Percentiles rank a stretch among this genome's conserved stretches.
Evolutionary conservation across 2,113 vertebrate genomes (phyloP).

Genomic region (Lucifuga dentata): DNA sequence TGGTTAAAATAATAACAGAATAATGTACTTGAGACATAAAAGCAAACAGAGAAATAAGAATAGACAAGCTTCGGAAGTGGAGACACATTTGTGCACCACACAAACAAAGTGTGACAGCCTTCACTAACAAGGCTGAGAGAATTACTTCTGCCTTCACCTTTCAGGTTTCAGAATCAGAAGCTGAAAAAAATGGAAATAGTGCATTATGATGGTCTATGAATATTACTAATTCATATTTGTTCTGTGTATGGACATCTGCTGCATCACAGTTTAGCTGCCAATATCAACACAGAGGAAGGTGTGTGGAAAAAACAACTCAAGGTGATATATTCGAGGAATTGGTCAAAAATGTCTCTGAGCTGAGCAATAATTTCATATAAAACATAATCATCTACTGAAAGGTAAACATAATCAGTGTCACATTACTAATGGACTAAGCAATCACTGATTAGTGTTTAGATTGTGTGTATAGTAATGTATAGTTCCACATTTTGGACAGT

Average conservation of each 20-base stretch:
- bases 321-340: not conserved
- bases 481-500: constrained; percentile 18
- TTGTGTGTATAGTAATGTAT: constrained; percentile 7
- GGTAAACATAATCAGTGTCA: constrained; percentile 34
- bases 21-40: constrained; percentile 84
- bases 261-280: no score
- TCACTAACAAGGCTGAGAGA: constrained; percentile 72
- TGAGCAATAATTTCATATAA: constrained; percentile 36
- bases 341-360: constrained; percentile 2
- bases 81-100: constrained; percentile 68
- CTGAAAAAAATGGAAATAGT: constrained; percentile 42
- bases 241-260: not conserved
- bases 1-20: constrained; percentile 85
- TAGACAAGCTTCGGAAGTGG: constrained; percentile 52
- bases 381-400: constrained; percentile 53
- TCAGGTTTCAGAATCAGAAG: constrained; percentile 66
- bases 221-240: not conserved
- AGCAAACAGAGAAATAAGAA: constrained; percentile 81
- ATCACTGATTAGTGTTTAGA: constrained; percentile 45
- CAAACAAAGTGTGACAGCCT: constrained; percentile 77
- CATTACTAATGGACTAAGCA: constrained; percentile 25
- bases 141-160: constrained; percentile 71
- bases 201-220: constrained; percentile 19
- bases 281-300: constrained; percentile 17
- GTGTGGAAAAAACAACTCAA: constrained; percentile 10